Conservation (phyloP, 2,113 vertebrate genomes). For the Apus apus region DNA sequence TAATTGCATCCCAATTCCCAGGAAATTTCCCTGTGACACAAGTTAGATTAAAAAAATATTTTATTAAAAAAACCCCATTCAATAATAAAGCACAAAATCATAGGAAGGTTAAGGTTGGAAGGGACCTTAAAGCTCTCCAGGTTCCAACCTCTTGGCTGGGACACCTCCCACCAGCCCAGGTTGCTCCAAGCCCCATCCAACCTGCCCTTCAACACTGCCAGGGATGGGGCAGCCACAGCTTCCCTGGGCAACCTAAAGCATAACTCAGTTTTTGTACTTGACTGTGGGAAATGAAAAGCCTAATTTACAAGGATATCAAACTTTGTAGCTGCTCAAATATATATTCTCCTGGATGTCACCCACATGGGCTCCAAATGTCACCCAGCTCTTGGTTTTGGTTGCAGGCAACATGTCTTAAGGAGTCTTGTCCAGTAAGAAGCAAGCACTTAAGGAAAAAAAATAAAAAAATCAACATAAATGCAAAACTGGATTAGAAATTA, state of each 20-base stretch:
- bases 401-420: background rate
- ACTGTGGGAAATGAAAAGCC: background rate
- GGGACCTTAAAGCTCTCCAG: no score
- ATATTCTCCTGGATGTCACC: background rate
- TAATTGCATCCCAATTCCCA: background rate
- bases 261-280: background rate
- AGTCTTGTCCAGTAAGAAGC: background rate
- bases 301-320: background rate
- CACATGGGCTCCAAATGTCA: fast-evolving
- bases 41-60: background rate
- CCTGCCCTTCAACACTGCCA: no score
- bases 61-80: background rate
- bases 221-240: no score
- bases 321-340: background rate
- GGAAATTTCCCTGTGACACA: background rate
- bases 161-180: no score
- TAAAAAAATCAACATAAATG: background rate
- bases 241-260: no score
- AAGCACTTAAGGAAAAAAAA: background rate
- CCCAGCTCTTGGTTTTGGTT: background rate
- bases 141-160: no score
- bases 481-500: background rate
- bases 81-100: background rate
- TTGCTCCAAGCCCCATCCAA: no score
- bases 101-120: no score